phyloP scores from a whole-genome alignment of 2,888 invertebrate genomes.

The Monopis laevigella region DNA sequence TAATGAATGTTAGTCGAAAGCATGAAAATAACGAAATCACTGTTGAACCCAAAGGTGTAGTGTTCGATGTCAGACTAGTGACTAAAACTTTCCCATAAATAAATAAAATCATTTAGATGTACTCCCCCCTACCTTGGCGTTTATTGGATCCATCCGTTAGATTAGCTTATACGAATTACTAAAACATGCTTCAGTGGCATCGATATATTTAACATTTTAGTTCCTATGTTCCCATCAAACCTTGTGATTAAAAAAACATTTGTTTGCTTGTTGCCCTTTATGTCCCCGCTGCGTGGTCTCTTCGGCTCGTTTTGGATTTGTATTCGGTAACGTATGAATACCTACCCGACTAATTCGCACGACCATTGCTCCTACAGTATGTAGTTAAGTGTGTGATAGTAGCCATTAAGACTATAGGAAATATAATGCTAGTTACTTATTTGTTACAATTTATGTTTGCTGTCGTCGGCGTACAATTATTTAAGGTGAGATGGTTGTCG shows the following conservation, averaged over 20 bases:
- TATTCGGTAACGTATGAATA: conserved; percentile 55
- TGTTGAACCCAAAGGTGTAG: conserved; percentile 60
- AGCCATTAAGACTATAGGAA: conserved; percentile 98
- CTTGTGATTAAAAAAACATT: conserved; percentile 41
- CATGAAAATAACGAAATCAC: no score
- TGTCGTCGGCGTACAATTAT: conserved; percentile 99
- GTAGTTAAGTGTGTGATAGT: conserved; percentile 99
- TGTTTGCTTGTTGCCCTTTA: conserved; percentile 54
- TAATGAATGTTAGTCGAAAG: no score
- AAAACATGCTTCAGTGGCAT: not conserved
- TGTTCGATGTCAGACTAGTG: conserved; percentile 21
- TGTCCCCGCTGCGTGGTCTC: conserved; percentile 52
- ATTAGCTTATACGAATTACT: conserved; percentile 3
- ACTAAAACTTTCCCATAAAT: conserved; percentile 33
- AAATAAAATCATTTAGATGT: conserved; percentile 32
- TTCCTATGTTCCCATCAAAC: conserved; percentile 16
- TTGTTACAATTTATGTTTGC: conserved; percentile 99
- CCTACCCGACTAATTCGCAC: conserved; percentile 40
- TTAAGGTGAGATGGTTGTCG: conserved; percentile 81
- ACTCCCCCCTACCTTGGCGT: conserved; percentile 61
- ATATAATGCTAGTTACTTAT: conserved; percentile 99
- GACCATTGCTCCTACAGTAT: conserved; percentile 89
- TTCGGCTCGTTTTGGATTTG: conserved; percentile 29
- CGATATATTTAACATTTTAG: not conserved
- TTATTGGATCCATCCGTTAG: conserved; percentile 20